Percentiles rank a stretch among this genome's conserved stretches.
Evolutionary conservation across 2,888 invertebrate species (phyloP).

Genomic region (Lepidocyrtinus sp.): DNA sequence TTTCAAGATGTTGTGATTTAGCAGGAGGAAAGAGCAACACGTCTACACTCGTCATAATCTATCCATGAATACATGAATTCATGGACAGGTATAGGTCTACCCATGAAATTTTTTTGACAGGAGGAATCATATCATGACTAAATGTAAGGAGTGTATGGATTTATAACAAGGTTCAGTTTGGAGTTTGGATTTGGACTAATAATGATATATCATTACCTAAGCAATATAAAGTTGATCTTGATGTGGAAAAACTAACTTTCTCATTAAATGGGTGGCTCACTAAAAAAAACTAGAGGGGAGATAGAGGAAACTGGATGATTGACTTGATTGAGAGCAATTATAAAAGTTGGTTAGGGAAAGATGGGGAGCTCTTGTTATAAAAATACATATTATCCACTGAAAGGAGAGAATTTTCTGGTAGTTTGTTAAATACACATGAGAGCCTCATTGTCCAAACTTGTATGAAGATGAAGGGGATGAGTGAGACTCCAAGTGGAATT

Average conservation of each 20-base stretch:
- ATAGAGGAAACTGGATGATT: conserved; percentile 58
- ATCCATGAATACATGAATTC: not conserved
- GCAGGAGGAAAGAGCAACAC: conserved; percentile 11
- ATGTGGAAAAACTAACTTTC: conserved; percentile 60
- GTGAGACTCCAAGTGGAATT: not conserved
- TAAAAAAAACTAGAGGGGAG: conserved; percentile 28
- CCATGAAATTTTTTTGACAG: not conserved
- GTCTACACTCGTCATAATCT: not conserved
- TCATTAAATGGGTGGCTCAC: conserved; percentile 61
- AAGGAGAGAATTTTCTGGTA: not conserved
- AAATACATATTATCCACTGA: not conserved
- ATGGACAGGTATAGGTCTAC: not conserved
- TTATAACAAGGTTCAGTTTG: no score
- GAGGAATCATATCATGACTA: no score
- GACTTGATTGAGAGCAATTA: conserved; percentile 57
- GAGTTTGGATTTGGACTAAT: no score
- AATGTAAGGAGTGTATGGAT: no score
- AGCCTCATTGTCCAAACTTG: no score
- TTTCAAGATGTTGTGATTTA: conserved; percentile 28
- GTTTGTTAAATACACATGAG: not conserved
- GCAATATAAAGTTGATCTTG: conserved; percentile 50
- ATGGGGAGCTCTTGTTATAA: not conserved
- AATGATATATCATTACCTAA: conserved; percentile 43
- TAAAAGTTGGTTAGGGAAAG: conserved; percentile 7
- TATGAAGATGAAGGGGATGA: not conserved